Evolutionary conservation across 2,113 vertebrate genomes (phyloP).

Genomic region (Sapayoa aenigma): DNA sequence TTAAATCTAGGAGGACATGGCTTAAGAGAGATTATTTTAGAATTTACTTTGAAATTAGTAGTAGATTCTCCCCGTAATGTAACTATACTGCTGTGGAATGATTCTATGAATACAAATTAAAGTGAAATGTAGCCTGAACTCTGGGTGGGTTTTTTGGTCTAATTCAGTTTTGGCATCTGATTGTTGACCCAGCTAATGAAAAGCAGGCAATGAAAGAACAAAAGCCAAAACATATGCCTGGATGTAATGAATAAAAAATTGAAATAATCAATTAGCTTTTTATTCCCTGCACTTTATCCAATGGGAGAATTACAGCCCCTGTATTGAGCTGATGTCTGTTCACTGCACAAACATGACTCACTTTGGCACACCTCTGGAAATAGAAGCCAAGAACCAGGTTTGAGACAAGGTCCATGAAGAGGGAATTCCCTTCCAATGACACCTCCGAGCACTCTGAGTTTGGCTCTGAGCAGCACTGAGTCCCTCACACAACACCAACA

Average conservation of each 20-base stretch:
- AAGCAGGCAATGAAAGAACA: background rate
- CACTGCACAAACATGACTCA: background rate
- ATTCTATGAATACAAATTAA: background rate
- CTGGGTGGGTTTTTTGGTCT: background rate
- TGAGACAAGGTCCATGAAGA: background rate
- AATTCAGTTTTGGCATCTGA: background rate
- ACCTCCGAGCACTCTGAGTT: background rate
- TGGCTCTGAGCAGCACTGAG: background rate
- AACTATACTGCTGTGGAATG: background rate
- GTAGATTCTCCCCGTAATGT: background rate
- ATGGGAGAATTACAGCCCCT: background rate
- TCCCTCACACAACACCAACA: background rate
- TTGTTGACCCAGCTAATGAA: background rate
- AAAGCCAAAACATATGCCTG: background rate
- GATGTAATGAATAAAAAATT: background rate
- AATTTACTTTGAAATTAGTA: constrained; percentile 11
- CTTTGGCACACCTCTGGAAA: background rate
- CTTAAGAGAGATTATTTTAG: background rate
- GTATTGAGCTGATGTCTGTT: background rate
- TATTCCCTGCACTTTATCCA: background rate
- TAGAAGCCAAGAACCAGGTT: background rate
- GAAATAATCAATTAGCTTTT: background rate
- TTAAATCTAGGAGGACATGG: background rate
- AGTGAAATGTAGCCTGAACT: background rate
- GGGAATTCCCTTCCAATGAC: background rate